phyloP scores from a whole-genome alignment of 2,113 vertebrate species.

The Corydoras maculifer region DNA sequence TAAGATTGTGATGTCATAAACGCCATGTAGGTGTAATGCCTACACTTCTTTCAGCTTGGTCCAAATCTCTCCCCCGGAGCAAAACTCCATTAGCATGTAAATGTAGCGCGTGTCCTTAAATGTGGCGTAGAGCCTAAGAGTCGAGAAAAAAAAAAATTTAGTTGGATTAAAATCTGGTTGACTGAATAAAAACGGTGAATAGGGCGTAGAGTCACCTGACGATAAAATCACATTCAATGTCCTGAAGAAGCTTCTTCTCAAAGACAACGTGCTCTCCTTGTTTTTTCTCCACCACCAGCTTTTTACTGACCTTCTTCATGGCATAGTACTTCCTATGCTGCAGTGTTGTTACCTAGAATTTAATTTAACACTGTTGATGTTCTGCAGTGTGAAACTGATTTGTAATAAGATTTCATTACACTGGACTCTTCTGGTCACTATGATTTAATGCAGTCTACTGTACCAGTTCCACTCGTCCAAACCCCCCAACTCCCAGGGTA shows the following conservation, averaged over 20 bases:
- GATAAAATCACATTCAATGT: conserved; percentile 63
- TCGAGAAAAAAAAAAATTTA: not conserved
- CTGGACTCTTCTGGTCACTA: not conserved
- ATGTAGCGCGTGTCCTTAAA: conserved; percentile 67
- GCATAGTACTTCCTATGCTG: conserved; percentile 64
- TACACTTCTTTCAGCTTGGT: conserved; percentile 76
- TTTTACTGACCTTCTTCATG: conserved; percentile 70
- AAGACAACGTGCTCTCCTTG: conserved; percentile 69
- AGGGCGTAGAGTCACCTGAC: conserved; percentile 54
- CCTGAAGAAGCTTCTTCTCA: conserved; percentile 67
- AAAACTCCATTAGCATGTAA: conserved; percentile 77
- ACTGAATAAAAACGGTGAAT: not conserved
- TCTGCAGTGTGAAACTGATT: too few relatives aligned
- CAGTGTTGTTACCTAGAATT: conserved; percentile 58
- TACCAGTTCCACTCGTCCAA: conserved; percentile 72
- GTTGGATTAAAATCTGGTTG: not conserved
- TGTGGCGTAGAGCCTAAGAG: conserved; percentile 61
- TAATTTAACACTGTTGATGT: not conserved
- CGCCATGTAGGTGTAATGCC: conserved; percentile 17
- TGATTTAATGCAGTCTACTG: not conserved
- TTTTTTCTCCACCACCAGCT: conserved; percentile 62
- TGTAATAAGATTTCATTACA: too few relatives aligned
- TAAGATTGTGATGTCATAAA: too few relatives aligned
- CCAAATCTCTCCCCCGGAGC: conserved; percentile 74
- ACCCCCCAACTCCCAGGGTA: conserved; percentile 71